A percentile compares a stretch with the other conserved stretches of the same genome.
phyloP scores from a whole-genome alignment of 2,113 vertebrate genomes.

The Ophthalmolycus amberensis region DNA sequence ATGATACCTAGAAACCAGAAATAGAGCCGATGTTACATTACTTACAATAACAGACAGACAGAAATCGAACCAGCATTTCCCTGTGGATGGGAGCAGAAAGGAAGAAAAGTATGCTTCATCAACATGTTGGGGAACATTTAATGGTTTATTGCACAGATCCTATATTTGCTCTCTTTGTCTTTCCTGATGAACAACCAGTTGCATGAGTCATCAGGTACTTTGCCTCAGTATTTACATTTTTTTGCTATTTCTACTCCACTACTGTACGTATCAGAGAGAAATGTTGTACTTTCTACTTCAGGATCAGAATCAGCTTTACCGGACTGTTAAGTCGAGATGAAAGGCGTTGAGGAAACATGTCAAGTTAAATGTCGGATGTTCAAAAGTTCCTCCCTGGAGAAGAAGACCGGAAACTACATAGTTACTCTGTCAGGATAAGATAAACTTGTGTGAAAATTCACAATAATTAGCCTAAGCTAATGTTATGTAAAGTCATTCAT shows the following conservation, averaged over 20 bases:
- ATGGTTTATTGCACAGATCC: background rate
- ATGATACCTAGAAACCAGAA: background rate
- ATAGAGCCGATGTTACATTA: background rate
- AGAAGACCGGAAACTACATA: background rate
- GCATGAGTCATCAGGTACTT: background rate
- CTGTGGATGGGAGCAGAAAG: background rate
- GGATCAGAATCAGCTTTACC: background rate
- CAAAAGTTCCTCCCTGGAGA: background rate
- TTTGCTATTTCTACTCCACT: background rate
- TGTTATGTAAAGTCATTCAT: background rate
- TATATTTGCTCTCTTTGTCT: background rate
- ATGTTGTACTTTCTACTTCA: background rate
- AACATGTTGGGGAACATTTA: background rate
- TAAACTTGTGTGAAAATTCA: background rate
- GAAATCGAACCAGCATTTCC: background rate
- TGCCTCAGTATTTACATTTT: background rate
- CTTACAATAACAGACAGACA: background rate
- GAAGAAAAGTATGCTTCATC: background rate
- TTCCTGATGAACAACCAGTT: too few relatives aligned
- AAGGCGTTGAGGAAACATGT: background rate
- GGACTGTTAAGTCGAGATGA: background rate
- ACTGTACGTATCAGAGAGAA: background rate
- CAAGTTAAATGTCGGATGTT: background rate
- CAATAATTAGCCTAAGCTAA: background rate
- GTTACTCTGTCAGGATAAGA: background rate